phyloP scores from a whole-genome alignment of 2,888 invertebrate species.

The Abrostola triplasia region DNA sequence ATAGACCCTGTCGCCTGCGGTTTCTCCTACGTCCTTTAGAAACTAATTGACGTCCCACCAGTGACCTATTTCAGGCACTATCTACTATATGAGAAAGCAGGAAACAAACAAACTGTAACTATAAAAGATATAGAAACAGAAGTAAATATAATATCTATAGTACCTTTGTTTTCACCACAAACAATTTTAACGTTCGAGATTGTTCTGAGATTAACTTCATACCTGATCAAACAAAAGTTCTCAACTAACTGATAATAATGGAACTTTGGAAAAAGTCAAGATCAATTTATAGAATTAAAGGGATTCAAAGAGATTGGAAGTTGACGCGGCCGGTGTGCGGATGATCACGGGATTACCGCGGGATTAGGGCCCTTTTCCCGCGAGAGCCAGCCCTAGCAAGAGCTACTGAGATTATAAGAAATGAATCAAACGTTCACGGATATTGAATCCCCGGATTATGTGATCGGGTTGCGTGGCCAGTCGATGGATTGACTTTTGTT shows the following conservation, averaged over 20 bases:
- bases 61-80: too few relatives aligned
- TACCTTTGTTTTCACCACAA: too few relatives aligned
- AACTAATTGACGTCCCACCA: too few relatives aligned
- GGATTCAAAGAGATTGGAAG: slow-evolving; percentile 76
- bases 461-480: slow-evolving; percentile 19
- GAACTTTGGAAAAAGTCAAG: slow-evolving; percentile 63
- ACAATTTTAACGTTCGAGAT: background rate
- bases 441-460: slow-evolving; percentile 71
- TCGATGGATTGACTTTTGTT: slow-evolving; percentile 3
- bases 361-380: slow-evolving; percentile 66
- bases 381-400: slow-evolving; percentile 60
- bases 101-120: too few relatives aligned
- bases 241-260: slow-evolving; percentile 44
- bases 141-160: too few relatives aligned
- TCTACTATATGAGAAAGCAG: too few relatives aligned
- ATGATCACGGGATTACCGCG: slow-evolving; percentile 70
- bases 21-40: too few relatives aligned
- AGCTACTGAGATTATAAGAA: slow-evolving; percentile 80
- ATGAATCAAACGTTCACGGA: slow-evolving; percentile 78
- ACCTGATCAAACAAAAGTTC: slow-evolving; percentile 43
- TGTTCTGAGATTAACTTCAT: slow-evolving; percentile 20
- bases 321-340: slow-evolving; percentile 67
- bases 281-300: slow-evolving; percentile 79
- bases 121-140: too few relatives aligned
- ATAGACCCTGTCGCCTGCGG: too few relatives aligned